Percentiles rank a stretch among this genome's conserved stretches.
Evolutionary conservation across 2,113 vertebrate genomes (phyloP).

Genomic region (Hemiscyllium ocellatum): DNA sequence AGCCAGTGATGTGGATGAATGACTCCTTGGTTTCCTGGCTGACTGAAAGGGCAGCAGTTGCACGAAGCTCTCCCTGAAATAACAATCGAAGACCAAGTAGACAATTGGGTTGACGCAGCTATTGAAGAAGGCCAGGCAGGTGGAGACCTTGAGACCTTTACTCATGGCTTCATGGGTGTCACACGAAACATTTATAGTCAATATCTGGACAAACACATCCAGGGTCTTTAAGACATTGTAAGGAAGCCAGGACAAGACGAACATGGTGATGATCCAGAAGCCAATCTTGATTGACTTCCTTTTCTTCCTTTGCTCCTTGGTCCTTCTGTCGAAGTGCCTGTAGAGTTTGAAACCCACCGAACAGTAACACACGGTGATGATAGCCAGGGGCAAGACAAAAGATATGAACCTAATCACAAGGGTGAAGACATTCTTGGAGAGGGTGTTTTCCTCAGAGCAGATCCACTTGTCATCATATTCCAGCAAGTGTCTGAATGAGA

Average conservation of each 20-base stretch:
- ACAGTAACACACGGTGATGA: conserved; percentile 38
- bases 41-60: conserved; percentile 11
- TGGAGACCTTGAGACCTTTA: neutral
- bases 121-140: conserved; percentile 40
- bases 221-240: conserved; percentile 37
- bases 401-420: conserved; percentile 36
- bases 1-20: neutral
- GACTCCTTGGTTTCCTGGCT: neutral
- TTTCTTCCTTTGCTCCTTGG: neutral
- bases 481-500: neutral
- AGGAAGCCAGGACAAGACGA: conserved; percentile 39
- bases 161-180: neutral
- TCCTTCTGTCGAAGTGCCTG: conserved; percentile 28
- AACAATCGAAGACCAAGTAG: conserved; percentile 34
- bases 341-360: conserved; percentile 36
- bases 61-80: conserved; percentile 3
- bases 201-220: neutral
- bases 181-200: neutral
- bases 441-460: neutral
- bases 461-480: neutral
- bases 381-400: conserved; percentile 38
- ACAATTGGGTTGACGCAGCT: conserved; percentile 40
- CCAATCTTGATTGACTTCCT: conserved; percentile 36
- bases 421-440: neutral
- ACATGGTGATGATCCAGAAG: conserved; percentile 39